Percentiles rank a stretch among this genome's conserved stretches.
Evolutionary conservation across 2,113 vertebrate genomes (phyloP).

Genomic region (Solenodon paradoxus): DNA sequence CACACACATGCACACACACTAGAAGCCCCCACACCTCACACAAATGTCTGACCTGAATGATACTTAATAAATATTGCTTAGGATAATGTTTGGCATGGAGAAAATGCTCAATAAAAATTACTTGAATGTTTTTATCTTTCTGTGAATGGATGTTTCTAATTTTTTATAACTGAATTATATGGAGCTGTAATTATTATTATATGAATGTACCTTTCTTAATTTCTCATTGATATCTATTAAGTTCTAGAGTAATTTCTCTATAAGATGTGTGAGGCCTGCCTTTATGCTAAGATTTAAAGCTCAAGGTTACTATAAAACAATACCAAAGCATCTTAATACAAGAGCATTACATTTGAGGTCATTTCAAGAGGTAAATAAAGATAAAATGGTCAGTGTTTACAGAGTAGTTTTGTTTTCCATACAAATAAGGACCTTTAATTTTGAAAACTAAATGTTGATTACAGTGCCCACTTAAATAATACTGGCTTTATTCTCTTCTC

Average conservation of each 20-base stretch:
- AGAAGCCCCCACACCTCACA: neutral
- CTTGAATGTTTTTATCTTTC: neutral
- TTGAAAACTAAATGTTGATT: constrained; percentile 44
- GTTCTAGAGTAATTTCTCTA: neutral
- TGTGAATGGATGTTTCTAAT: neutral
- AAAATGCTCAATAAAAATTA: neutral
- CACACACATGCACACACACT: neutral
- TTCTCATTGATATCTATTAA: neutral
- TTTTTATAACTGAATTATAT: neutral
- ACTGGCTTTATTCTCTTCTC: constrained; percentile 17
- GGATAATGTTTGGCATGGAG: neutral
- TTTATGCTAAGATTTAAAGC: neutral
- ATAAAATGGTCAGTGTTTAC: constrained; percentile 21
- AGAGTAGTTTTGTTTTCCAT: neutral
- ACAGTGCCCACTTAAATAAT: constrained; percentile 9
- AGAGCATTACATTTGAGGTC: neutral
- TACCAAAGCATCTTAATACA: neutral
- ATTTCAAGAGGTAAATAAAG: constrained; percentile 34
- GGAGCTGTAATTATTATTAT: neutral
- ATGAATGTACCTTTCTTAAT: neutral
- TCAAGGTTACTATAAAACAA: neutral
- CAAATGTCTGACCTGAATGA: neutral
- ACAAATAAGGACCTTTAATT: neutral
- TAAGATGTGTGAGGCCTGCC: neutral
- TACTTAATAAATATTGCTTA: neutral